Evolutionary conservation across 2,113 vertebrate genomes (phyloP), one percentile per base, ranked within the genome.

Genomic region (Scatophagus argus): DNA sequence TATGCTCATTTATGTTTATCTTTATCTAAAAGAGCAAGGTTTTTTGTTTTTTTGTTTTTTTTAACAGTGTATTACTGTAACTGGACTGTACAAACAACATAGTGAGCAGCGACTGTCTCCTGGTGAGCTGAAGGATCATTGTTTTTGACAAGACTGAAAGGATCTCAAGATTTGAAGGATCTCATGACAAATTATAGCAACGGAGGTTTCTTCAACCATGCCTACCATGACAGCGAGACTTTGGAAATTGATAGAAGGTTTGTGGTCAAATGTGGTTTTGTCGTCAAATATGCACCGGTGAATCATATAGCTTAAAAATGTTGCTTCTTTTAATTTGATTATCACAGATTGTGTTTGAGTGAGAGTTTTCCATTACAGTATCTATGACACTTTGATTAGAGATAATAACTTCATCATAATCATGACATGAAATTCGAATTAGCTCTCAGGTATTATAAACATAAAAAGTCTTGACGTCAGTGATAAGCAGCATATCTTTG

Each of bases 231-330:
- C 80, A 95, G 94, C 0, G 93, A 96, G 51, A 96, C 95, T 1
- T 64, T 93, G 79, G 94, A 96, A 85, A 87, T 95, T 29, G 92
- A 95, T 73, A 95, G 88, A 88, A 86, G 94, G 97, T 98, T 89
- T 91, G 95, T 93, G 29, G 7, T 34, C 6, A 58, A 60, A 46
- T 69, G 17, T 14, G 6, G 5, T 8, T 76, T 36, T 44, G 29
- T 4, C 17, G 38, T 72, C 21, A 36, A 61, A 62, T 69, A 36
- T 41, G 25, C 17, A 16, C 29, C 23, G 64, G 0, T 69, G 17
- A 25, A 73, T 38, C 2, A 54, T 49, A 23, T 46, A n/a, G 72
- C 4, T 0, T 17, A 27, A 54, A 41, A 58, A 1, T 5, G 10
- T n/a, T 17, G 1, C 8, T 43, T 39, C n/a, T 1, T 8, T 58